These are phyloP conservation scores for Malaclemys terrapin DNA, from an alignment of 2,113 vertebrate species.

Conservation along the genomic window DNA sequence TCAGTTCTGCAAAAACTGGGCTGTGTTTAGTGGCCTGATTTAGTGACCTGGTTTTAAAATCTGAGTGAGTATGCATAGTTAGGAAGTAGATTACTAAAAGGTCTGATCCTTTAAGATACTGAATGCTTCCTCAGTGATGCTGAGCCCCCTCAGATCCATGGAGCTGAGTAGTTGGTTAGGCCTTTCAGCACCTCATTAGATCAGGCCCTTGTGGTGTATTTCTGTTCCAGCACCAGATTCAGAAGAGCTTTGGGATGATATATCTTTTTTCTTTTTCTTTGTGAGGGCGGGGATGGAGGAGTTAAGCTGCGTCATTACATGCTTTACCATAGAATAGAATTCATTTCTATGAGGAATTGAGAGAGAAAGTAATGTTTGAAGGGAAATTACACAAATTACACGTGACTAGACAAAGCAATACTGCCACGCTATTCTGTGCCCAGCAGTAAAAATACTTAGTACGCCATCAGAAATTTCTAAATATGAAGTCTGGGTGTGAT, in stretches of 20 bases:
- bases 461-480: background rate
- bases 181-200: background rate
- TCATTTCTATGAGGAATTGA: background rate
- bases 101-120: background rate
- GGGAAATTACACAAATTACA: constrained; percentile 33
- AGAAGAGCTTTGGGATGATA: background rate
- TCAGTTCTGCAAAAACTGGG: background rate
- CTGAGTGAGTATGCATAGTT: fast-evolving
- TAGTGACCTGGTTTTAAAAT: constrained; percentile 35
- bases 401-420: background rate
- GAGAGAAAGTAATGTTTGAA: background rate
- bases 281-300: background rate
- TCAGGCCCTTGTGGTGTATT: background rate
- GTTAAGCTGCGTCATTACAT: background rate
- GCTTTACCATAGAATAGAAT: background rate
- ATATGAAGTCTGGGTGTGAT: background rate
- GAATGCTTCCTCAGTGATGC: background rate
- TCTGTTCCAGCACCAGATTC: background rate
- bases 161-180: background rate
- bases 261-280: background rate
- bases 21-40: constrained; percentile 40
- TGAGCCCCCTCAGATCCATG: background rate
- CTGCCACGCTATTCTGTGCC: background rate
- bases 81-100: background rate
- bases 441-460: background rate